Percentiles rank a stretch among this genome's conserved stretches.
phyloP scores from a whole-genome alignment of 1,140 invertebrate genomes.

The Lutraria rhynchaena region DNA sequence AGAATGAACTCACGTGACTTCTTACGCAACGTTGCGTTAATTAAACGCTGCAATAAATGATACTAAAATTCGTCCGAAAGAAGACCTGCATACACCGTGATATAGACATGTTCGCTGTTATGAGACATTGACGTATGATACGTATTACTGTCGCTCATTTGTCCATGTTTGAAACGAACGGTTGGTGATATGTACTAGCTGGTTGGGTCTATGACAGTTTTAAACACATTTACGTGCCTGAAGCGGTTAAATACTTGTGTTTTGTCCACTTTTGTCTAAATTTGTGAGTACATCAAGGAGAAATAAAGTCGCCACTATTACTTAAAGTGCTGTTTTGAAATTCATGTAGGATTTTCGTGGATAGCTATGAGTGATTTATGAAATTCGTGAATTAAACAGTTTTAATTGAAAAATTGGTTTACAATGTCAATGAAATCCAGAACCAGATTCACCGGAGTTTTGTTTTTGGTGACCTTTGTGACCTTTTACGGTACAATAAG shows the following conservation, averaged over 20 bases:
- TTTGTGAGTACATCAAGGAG: not conserved
- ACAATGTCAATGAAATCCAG: too few species aligned
- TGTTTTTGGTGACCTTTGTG: too few species aligned
- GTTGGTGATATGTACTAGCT: conserved; percentile 2
- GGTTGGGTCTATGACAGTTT: not conserved
- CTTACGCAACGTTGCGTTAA: conserved; percentile 22
- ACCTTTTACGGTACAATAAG: too few species aligned
- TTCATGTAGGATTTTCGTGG: too few species aligned
- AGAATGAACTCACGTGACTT: not conserved
- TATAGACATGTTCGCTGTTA: not conserved
- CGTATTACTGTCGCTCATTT: conserved; percentile 7
- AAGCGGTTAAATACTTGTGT: not conserved
- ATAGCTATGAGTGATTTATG: too few species aligned
- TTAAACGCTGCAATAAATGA: not conserved
- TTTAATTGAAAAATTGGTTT: too few species aligned
- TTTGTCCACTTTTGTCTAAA: not conserved
- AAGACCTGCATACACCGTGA: conserved; percentile 1
- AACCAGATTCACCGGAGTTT: too few species aligned
- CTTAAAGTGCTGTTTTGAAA: too few species aligned
- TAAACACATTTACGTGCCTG: conserved; percentile 14
- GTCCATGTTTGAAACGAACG: conserved; percentile 12
- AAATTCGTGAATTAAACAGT: too few species aligned
- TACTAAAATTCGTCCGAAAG: not conserved
- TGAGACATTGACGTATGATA: conserved; percentile 16
- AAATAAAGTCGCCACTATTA: too few species aligned